Evolutionary conservation across 2,797 vertebrate species (phyloP).

Genomic region (Sebastes paucispinis): DNA sequence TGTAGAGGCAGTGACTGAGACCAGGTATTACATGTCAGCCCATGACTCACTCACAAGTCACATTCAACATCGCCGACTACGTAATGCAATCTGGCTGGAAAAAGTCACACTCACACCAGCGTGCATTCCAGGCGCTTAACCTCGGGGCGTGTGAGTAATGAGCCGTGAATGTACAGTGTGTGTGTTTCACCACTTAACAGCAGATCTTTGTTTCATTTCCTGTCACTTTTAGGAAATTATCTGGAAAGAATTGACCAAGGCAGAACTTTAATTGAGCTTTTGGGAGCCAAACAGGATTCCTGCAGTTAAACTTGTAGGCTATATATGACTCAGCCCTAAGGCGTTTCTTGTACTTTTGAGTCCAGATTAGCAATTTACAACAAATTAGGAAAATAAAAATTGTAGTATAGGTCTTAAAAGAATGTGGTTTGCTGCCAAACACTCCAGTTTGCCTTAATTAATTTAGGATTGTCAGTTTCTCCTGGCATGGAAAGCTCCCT

Average conservation of each 20-base stretch:
- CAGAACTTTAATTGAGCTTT: conserved; percentile 16
- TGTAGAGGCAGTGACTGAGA: not conserved
- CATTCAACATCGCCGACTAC: conserved; percentile 18
- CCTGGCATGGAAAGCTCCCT: not conserved
- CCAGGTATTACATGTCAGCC: conserved; percentile 23
- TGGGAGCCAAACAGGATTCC: conserved; percentile 23
- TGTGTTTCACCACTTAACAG: conserved; percentile 16
- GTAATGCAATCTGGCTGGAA: conserved; percentile 51
- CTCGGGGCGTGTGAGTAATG: conserved; percentile 50
- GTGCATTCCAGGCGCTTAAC: conserved; percentile 50
- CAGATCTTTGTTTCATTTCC: conserved; percentile 50
- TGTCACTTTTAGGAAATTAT: conserved; percentile 43
- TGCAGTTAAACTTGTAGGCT: not conserved
- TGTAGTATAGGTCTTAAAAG: not conserved
- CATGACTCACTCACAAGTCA: conserved; percentile 53
- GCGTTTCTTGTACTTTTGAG: not conserved
- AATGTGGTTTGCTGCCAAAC: not conserved
- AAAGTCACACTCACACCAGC: conserved; percentile 13
- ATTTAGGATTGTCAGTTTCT: not conserved
- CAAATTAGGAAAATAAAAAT: not conserved
- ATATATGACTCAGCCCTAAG: not conserved
- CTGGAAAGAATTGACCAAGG: conserved; percentile 28
- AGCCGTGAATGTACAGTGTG: conserved; percentile 28
- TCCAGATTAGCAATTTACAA: not conserved
- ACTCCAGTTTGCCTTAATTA: not conserved